These are phyloP conservation scores for Cynopterus sphinx DNA, from an alignment of 2,797 vertebrate genomes.

Conservation along the genomic window DNA sequence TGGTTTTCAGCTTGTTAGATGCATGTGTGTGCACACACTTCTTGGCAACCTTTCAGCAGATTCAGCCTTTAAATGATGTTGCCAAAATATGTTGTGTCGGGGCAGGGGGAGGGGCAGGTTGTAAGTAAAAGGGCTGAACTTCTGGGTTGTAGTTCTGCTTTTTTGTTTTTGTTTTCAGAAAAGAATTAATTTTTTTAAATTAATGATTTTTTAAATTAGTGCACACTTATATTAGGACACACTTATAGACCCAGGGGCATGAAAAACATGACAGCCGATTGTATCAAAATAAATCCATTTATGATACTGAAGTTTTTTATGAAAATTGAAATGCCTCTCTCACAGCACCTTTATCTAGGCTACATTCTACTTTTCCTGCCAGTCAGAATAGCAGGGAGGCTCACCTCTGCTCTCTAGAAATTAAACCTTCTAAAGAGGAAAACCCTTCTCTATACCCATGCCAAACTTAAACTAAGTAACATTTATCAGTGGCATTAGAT, in stretches of 20 bases:
- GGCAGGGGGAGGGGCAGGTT: too few relatives aligned
- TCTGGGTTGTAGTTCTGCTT: not conserved
- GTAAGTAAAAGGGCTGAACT: not conserved
- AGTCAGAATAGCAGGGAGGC: not conserved
- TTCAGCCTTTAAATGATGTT: not conserved
- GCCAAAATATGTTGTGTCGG: not conserved
- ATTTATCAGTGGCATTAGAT: not conserved
- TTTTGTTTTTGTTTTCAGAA: conserved; percentile 49
- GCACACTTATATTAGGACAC: not conserved
- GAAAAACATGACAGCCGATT: not conserved
- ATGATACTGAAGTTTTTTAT: not conserved
- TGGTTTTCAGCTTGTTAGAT: conserved; percentile 61
- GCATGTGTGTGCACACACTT: not conserved
- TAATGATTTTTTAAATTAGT: not conserved
- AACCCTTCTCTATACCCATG: not conserved
- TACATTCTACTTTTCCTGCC: not conserved
- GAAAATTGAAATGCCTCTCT: not conserved
- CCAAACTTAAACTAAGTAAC: conserved; percentile 9
- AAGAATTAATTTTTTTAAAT: not conserved
- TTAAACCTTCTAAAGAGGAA: conserved; percentile 11
- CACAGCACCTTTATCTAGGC: not conserved
- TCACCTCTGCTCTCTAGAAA: not conserved
- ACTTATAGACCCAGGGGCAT: not conserved
- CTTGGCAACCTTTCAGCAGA: conserved; percentile 54
- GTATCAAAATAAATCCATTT: not conserved